Base-by-base conservation (phyloP, 2,888 invertebrate genomes). In the Marronus borbonicus region DNA sequence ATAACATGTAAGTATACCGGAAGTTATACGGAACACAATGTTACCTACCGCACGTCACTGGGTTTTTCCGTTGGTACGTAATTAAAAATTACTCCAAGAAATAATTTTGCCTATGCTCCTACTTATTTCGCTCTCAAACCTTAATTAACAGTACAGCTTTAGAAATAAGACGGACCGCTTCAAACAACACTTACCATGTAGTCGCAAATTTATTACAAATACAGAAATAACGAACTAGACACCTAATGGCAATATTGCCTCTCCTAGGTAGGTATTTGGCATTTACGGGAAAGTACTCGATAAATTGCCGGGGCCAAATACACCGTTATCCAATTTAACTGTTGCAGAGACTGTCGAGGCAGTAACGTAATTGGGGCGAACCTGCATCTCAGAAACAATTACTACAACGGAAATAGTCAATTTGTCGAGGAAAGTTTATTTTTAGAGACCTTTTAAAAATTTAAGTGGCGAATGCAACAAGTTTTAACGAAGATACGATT, bases 401-500 rank as follows among this genome's bases (percentile, higher is more conserved):
- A 70, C 70, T 58, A 70, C 39, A 55, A 55, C 58, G 55, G 70
- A 70, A 70, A 70, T 70, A 70, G 70, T 70, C 70, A 70, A 70
- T 70, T 70, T 70, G 70, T 70, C 70, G 70, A 55, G 70, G 39
- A 70, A 70, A 70, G 58, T 70, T 70, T 70, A 70, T 70, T 70
- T 70, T 70, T 39, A 55, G 58, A 31, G 58, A 39, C 3, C 36
- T 58, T 58, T 70, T 70, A 55, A 70, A 70, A 70, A 58, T 70
- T 58, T 70, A 70, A 70, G 70, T 70, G 70, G 70, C 62, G 70
- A 77, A 66, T 64, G 77, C 77, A 77, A 77, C 77, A 77, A 77
- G 77, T 77, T 77, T 77, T 77, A 77, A 77, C 77, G 77, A 77
- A 77, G 70, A 70, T 64, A 14, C 62, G 31, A 60, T 70, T 77